Evolutionary conservation across 2,797 vertebrate genomes (phyloP), one percentile per base, ranked within the genome.

Genomic region (Iguana delicatissima): DNA sequence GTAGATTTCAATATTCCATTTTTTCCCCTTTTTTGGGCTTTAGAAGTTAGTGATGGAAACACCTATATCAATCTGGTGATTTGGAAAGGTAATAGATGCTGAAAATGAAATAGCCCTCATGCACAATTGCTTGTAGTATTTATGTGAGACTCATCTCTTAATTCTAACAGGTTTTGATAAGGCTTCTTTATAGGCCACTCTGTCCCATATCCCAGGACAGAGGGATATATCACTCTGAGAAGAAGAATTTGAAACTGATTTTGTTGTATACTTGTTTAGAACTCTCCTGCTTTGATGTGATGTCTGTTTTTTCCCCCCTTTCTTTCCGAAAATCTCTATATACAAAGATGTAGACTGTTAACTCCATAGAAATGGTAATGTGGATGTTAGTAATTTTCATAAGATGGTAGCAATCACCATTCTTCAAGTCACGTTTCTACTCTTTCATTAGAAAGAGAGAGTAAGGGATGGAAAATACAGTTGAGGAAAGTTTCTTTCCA

Each of bases 401-500:
- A 87, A 69, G 72, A 24, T 35, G 57, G 22, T n/a, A 59, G 0
- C 74, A 24, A 50, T 46, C 24, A 6, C 22, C n/a, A 64, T 74
- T 76, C 69, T 89, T 84, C 0, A 6, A 87, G 72, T 76, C 84
- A 92, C 85, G 38, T 86, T 88, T 84, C 29, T 9, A 35, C 24
- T 89, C 59, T 50, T 89, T 13, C 50, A 0, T 57, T 32, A 32
- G 84, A 32, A 3, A 82, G 87, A 46, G 83, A 79, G 55, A 80
- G 32, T n/a, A 80, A 72, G 7, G 29, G 59, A 26, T 85, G 80
- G 86, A 32, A 32, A 76, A 79, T 89, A 46, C 85, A 79, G 86
- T 87, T 13, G 93, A 83, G 50, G 46, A 57, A 52, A 77, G 18
- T 2, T 73, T 67, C n/a, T 91, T 32, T 7, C 79, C 32, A 4